Base-by-base conservation (phyloP, 2,888 invertebrate genomes). In the Byasa hedistus region DNA sequence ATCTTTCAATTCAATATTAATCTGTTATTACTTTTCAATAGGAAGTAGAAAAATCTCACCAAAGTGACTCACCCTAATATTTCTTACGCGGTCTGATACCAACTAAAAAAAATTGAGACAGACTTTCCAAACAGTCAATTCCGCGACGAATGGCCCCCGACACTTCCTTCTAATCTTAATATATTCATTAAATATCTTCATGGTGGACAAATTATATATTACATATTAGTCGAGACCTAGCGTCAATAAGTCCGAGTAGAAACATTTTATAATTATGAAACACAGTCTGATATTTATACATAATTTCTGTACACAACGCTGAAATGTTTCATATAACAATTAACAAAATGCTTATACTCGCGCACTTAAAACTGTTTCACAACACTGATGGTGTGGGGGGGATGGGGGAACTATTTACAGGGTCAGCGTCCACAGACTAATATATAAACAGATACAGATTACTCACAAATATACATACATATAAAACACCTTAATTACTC, bases 381-480 rank as follows among this genome's bases (percentile, higher is more conserved):
- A 87, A 88, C 86, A 87, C 87, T 80, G 51, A n/a, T 44, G 44
- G 44, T 44, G 44, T 21, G 54, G 82, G 83, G 81, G n/a, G n/a
- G n/a, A n/a, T n/a, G 32, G 24, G 57, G 66, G 82, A 77, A 79
- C 83, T 89, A 89, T 88, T 73, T 87, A 89, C 88, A 89, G 77
- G 27, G 32, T 55, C 62, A 44, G 21, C 48, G 23, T 51, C 23
- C 62, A 60, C 59, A 21, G 48, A 63, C 15, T 66, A 58, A 48
- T n/a, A 32, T 54, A 62, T 71, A 72, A 75, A 77, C 75, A 74
- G 72, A 70, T 74, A 73, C 78, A 75, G 77, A 74, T 65, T 69
- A 68, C 69, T 83, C 84, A 80, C 87, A 84, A 84, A 86, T 89
- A 87, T 86, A 89, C 87, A 89, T 83, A 87, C 74, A 87, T 84